These are phyloP conservation scores for Falco columbarius DNA, from an alignment of 2,797 vertebrate species.

Conservation along the genomic window DNA sequence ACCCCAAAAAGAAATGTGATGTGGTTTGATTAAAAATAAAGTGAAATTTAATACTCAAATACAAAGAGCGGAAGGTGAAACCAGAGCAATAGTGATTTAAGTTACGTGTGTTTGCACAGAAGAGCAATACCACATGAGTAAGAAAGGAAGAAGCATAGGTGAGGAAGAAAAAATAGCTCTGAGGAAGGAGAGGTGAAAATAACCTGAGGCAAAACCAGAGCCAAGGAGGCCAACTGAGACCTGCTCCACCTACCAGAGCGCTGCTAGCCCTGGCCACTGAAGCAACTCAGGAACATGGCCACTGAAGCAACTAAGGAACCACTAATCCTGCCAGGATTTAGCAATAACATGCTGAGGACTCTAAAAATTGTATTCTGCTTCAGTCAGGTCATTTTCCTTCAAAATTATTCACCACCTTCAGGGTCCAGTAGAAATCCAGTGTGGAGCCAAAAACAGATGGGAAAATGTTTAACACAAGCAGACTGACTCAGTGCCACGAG, in stretches of 20 bases:
- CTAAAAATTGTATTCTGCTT: background rate
- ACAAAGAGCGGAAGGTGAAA: background rate
- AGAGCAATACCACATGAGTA: background rate
- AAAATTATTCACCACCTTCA: background rate
- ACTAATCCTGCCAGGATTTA: background rate
- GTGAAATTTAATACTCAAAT: background rate
- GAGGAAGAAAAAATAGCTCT: background rate
- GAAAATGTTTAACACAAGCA: background rate
- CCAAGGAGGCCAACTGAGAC: background rate
- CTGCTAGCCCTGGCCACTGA: background rate
- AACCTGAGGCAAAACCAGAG: background rate
- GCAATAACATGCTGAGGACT: background rate
- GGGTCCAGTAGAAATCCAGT: background rate
- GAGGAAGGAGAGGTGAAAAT: background rate
- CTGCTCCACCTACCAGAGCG: background rate
- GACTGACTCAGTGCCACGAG: background rate
- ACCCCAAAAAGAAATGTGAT: background rate
- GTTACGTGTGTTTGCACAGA: background rate
- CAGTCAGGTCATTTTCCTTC: background rate
- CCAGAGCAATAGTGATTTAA: background rate
- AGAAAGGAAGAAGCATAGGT: background rate
- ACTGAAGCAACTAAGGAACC: background rate
- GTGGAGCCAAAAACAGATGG: background rate
- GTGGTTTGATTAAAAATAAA: background rate
- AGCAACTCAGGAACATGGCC: background rate